phyloP scores from a whole-genome alignment of 1,140 invertebrate genomes.

The Catajapyx aquilonaris region DNA sequence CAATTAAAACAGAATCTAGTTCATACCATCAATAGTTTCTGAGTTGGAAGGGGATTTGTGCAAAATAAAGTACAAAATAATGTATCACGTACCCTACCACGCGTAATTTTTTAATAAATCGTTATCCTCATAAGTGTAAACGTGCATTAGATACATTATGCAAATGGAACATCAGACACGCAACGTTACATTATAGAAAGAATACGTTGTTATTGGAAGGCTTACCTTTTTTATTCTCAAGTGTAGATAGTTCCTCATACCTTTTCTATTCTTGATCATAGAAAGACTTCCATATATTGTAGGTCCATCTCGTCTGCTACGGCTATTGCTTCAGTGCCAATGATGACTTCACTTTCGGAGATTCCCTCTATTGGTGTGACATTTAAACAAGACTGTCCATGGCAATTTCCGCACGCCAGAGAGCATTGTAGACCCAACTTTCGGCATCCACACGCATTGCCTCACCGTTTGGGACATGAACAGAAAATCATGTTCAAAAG shows the following conservation, averaged over 20 bases:
- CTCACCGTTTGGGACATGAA: conserved; percentile 15
- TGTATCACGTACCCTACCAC: too few relatives aligned
- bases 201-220: not conserved
- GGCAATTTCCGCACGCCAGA: conserved; percentile 1
- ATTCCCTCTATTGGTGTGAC: not conserved
- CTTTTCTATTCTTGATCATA: not conserved
- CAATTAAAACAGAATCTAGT: not conserved
- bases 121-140: too few relatives aligned
- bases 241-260: not conserved
- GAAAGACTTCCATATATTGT: not conserved
- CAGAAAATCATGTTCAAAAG: conserved; percentile 16
- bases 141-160: not conserved
- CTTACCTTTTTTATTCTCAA: not conserved
- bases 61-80: too few relatives aligned
- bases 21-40: not conserved
- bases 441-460: conserved; percentile 15
- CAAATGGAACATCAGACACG: not conserved
- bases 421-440: conserved; percentile 7
- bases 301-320: conserved; percentile 1
- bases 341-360: not conserved
- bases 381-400: conserved; percentile 2
- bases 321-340: not conserved
- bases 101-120: too few relatives aligned
- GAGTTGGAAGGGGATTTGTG: not conserved
- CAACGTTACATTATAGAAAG: not conserved